Conservation (phyloP, 2,888 invertebrate species). For the Heliconius ethilla region DNA sequence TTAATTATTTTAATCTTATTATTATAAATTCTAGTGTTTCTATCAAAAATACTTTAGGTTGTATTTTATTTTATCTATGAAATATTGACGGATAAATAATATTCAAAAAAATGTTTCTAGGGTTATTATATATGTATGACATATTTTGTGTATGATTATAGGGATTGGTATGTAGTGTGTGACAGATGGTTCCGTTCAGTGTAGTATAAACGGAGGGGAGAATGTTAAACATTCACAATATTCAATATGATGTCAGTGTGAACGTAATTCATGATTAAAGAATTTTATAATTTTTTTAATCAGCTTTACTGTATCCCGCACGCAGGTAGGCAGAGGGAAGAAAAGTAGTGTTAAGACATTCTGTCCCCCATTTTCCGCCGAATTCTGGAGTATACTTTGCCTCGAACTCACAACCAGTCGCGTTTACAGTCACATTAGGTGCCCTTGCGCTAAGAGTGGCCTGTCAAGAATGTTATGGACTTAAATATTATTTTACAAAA, state of each 20-base stretch:
- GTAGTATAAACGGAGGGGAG: constrained; percentile 12
- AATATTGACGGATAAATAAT: neutral
- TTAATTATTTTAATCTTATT: neutral
- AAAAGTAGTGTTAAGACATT: too few species aligned
- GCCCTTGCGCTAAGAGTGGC: too few species aligned
- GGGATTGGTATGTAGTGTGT: neutral
- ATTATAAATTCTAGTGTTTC: neutral
- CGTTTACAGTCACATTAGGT: too few species aligned
- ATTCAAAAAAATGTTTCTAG: neutral
- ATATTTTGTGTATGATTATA: neutral
- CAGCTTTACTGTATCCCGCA: too few species aligned
- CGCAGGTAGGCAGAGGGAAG: too few species aligned
- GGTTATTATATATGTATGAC: constrained; percentile 8
- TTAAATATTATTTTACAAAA: too few species aligned
- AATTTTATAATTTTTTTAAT: too few species aligned
- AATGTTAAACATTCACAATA: constrained; percentile 2
- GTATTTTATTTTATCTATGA: neutral
- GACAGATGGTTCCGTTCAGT: constrained; percentile 7
- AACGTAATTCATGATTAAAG: neutral
- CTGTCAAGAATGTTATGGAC: too few species aligned
- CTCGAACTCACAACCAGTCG: too few species aligned
- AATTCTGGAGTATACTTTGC: too few species aligned
- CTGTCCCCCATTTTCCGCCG: too few species aligned
- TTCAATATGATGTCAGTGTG: neutral
- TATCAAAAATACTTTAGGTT: neutral